A percentile compares a stretch with the other conserved stretches of the same genome.
Conservation (phyloP, 2,113 vertebrate species). For the Pygoscelis adeliae region DNA sequence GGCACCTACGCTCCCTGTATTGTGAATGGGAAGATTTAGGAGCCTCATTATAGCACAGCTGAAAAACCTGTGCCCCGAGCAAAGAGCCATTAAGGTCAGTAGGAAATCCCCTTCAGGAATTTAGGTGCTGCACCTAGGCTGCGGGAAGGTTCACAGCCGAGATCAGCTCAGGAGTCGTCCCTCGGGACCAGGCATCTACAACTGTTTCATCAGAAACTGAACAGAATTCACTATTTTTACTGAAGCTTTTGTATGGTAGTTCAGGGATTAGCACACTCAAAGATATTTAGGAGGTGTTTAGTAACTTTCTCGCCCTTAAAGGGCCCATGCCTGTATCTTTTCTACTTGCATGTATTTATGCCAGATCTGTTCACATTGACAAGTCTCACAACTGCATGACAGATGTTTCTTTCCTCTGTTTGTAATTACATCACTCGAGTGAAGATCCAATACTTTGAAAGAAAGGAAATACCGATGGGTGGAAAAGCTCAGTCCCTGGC, state of each 20-base stretch:
- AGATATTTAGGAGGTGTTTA: background rate
- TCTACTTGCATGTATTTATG: background rate
- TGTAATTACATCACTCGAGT: background rate
- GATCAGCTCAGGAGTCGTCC: background rate
- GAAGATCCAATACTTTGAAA: background rate
- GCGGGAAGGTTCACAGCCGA: background rate
- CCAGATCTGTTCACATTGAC: background rate
- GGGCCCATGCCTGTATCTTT: background rate
- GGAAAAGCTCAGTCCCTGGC: background rate
- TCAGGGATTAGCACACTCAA: background rate
- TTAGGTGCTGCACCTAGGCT: background rate
- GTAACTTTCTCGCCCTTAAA: background rate
- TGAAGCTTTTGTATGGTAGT: background rate
- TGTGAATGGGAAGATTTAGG: background rate
- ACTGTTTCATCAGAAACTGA: background rate
- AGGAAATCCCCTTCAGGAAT: background rate
- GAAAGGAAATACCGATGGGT: background rate
- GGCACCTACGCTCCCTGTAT: background rate
- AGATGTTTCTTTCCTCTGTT: background rate
- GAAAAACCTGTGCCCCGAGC: conserved; percentile 2
- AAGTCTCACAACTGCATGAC: background rate
- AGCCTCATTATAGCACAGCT: background rate
- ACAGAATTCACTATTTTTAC: background rate
- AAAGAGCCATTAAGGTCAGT: background rate
- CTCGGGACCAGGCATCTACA: background rate